phyloP scores from a whole-genome alignment of 2,888 invertebrate species.

The Cordylochernes scorpioides region DNA sequence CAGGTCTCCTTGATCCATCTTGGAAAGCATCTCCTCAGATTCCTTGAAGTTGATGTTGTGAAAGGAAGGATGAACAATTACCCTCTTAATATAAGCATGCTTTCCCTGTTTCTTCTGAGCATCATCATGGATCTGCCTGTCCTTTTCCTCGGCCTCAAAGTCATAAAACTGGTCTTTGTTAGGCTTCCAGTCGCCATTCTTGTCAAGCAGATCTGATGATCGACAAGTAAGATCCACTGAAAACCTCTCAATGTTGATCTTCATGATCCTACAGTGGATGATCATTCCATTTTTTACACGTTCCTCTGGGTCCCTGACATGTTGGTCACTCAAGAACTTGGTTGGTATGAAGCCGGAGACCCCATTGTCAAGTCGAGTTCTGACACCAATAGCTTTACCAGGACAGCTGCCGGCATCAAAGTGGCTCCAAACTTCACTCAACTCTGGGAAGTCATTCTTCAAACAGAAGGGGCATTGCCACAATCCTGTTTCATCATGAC shows the following conservation, averaged over 20 bases:
- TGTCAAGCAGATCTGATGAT: constrained; percentile 67
- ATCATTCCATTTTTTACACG: constrained; percentile 37
- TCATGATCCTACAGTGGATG: constrained; percentile 48
- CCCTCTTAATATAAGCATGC: constrained; percentile 69
- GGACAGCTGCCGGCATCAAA: constrained; percentile 81
- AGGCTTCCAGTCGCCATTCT: constrained; percentile 44
- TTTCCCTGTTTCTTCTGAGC: constrained; percentile 48
- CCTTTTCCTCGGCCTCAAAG: constrained; percentile 49
- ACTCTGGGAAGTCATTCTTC: constrained; percentile 78
- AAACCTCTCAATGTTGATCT: constrained; percentile 82
- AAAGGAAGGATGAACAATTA: constrained; percentile 90
- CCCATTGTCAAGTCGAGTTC: constrained; percentile 60
- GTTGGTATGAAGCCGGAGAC: constrained; percentile 34
- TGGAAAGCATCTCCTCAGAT: constrained; percentile 63
- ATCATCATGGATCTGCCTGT: constrained; percentile 42
- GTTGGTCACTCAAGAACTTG: constrained; percentile 39
- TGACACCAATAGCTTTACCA: constrained; percentile 77
- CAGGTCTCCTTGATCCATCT: constrained; percentile 86
- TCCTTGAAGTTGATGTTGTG: constrained; percentile 81
- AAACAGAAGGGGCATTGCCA: constrained; percentile 96
- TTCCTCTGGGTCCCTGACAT: constrained; percentile 72
- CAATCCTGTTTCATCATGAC: constrained; percentile 71
- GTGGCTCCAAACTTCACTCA: constrained; percentile 85
- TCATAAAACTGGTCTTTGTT: constrained; percentile 73
- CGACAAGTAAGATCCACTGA: constrained; percentile 76